Evolutionary conservation across 2,888 invertebrate genomes (phyloP).

Genomic region (Neoascia interrupta): DNA sequence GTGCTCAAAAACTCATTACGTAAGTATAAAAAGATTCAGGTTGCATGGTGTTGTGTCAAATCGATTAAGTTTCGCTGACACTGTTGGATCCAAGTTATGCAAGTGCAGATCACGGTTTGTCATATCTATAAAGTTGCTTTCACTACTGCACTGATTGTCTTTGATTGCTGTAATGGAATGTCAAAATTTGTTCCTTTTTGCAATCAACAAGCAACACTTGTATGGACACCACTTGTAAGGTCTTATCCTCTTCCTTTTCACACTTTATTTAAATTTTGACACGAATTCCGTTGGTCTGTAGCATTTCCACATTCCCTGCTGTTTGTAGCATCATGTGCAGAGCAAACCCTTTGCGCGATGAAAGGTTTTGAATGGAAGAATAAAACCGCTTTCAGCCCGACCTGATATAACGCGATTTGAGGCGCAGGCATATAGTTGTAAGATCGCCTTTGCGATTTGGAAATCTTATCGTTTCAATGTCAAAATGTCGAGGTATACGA

Average conservation of each 20-base stretch:
- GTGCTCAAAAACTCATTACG: slow-evolving; percentile 40
- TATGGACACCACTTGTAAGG: slow-evolving; percentile 39
- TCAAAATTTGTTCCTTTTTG: slow-evolving; percentile 19
- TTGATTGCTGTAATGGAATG: slow-evolving; percentile 9
- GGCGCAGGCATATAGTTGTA: slow-evolving; percentile 19
- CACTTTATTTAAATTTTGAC: slow-evolving; percentile 69
- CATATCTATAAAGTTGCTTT: too few relatives aligned
- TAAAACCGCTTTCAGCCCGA: slow-evolving; percentile 33
- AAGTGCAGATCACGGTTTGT: slow-evolving; percentile 6
- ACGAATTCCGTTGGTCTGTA: slow-evolving; percentile 51
- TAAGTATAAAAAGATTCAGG: slow-evolving; percentile 16
- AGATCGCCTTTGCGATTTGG: too few relatives aligned
- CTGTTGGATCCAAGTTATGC: slow-evolving; percentile 60
- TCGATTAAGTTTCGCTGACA: slow-evolving; percentile 62
- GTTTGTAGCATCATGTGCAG: slow-evolving; percentile 19
- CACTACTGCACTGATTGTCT: slow-evolving; percentile 48
- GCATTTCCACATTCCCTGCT: slow-evolving; percentile 12
- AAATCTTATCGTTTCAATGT: too few relatives aligned
- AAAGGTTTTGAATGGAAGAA: slow-evolving; percentile 46
- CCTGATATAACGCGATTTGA: slow-evolving; percentile 42
- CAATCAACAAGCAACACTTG: slow-evolving; percentile 50
- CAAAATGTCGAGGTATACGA: too few relatives aligned
- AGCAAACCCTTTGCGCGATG: slow-evolving; percentile 38
- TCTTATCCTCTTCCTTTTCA: slow-evolving; percentile 62
- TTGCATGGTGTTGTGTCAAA: slow-evolving; percentile 51